These are phyloP conservation scores for Philhelius pedissequus DNA, from an alignment of 2,888 invertebrate species.

Conservation along the genomic window DNA sequence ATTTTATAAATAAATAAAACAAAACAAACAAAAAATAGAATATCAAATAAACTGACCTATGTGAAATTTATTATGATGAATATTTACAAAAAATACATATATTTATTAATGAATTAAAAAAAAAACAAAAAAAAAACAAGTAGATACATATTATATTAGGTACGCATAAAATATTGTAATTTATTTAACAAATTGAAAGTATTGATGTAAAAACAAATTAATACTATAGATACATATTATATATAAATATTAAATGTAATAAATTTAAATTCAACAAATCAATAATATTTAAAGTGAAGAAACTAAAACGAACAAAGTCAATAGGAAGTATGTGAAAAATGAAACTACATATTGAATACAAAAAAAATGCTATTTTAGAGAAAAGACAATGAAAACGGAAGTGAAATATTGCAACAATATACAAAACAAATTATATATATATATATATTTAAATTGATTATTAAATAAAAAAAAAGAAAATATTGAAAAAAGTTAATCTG, in stretches of 20 bases:
- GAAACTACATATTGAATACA: conserved; percentile 40
- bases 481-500: conserved; percentile 10
- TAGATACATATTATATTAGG: conserved; percentile 43
- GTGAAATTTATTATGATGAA: conserved; percentile 66
- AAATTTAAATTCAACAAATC: conserved; percentile 34
- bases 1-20: conserved; percentile 4
- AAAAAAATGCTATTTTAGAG: conserved; percentile 52
- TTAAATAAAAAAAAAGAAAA: conserved; percentile 54
- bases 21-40: conserved; percentile 45
- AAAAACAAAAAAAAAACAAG: conserved; percentile 21
- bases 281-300: conserved; percentile 44
- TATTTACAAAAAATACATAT: conserved; percentile 71
- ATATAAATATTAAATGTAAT: conserved; percentile 47
- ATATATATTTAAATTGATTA: conserved; percentile 65
- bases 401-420: conserved; percentile 65
- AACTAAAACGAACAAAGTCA: conserved; percentile 44
- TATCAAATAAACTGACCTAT: conserved; percentile 67
- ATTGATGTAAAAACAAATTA: conserved; percentile 49
- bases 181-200: conserved; percentile 52
- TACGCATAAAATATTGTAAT: conserved; percentile 61
- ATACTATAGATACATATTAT: conserved; percentile 52
- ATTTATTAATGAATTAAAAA: conserved; percentile 34
- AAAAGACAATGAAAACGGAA: conserved; percentile 65
- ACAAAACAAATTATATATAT: conserved; percentile 47
- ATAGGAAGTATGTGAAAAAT: conserved; percentile 38